phyloP scores from a whole-genome alignment of 2,888 invertebrate species.

The Epinotia ramella region DNA sequence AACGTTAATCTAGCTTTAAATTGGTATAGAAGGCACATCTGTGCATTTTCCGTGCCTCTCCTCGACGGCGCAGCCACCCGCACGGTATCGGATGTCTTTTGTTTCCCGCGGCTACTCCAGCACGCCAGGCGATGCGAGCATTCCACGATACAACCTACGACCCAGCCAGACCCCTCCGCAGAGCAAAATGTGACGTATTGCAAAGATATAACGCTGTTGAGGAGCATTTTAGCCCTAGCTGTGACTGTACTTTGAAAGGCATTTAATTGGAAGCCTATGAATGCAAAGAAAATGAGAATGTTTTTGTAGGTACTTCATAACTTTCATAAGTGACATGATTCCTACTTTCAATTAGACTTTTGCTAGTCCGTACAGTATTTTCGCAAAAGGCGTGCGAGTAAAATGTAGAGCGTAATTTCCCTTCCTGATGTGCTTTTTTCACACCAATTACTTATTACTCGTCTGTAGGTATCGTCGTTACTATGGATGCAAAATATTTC shows the following conservation, averaged over 20 bases:
- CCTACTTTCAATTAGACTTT: slow-evolving; percentile 6
- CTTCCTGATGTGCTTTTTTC: neutral
- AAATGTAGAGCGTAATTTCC: neutral
- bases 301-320: neutral
- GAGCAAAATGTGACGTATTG: slow-evolving; percentile 2
- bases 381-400: neutral
- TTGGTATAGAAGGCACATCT: slow-evolving; percentile 27
- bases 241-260: slow-evolving; percentile 8
- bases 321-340: neutral
- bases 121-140: slow-evolving; percentile 56
- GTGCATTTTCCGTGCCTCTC: slow-evolving; percentile 30
- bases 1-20: slow-evolving; percentile 18
- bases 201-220: neutral
- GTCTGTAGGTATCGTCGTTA: neutral
- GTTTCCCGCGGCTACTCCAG: slow-evolving; percentile 66
- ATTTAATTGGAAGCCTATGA: slow-evolving; percentile 29
- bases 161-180: neutral
- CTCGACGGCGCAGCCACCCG: slow-evolving; percentile 51
- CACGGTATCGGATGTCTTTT: slow-evolving; percentile 75
- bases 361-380: no score
- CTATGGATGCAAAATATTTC: no score
- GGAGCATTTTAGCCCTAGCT: neutral
- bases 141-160: neutral
- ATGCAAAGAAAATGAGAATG: slow-evolving; percentile 28
- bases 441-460: neutral